These are phyloP conservation scores for Ips nitidus DNA, from an alignment of 1,140 invertebrate genomes.

Conservation along the genomic window DNA sequence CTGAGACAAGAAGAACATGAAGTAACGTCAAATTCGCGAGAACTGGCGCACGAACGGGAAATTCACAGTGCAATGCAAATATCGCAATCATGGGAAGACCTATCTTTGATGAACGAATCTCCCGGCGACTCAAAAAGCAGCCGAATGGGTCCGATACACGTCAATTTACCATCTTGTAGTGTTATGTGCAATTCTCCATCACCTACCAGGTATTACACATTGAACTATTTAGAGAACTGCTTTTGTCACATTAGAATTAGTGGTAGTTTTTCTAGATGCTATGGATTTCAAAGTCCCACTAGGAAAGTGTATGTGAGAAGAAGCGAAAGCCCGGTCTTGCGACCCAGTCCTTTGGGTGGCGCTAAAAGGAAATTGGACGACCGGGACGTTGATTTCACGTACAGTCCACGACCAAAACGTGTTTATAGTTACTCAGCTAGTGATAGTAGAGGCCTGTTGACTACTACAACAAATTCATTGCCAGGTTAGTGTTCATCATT, in stretches of 20 bases:
- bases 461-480: slow-evolving; percentile 47
- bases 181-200: slow-evolving; percentile 64
- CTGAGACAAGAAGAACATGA: slow-evolving; percentile 85
- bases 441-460: slow-evolving; percentile 50
- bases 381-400: slow-evolving; percentile 51
- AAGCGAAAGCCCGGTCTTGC: slow-evolving; percentile 81
- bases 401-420: slow-evolving; percentile 60
- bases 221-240: slow-evolving; percentile 47
- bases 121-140: slow-evolving; percentile 50
- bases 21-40: slow-evolving; percentile 74
- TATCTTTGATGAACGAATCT: slow-evolving; percentile 71
- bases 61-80: slow-evolving; percentile 86
- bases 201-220: slow-evolving; percentile 57
- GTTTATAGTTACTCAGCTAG: slow-evolving; percentile 48
- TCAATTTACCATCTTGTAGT: slow-evolving; percentile 49
- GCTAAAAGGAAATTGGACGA: slow-evolving; percentile 82
- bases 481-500: slow-evolving; percentile 25
- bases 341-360: slow-evolving; percentile 70
- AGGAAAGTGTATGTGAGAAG: slow-evolving; percentile 70
- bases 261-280: slow-evolving; percentile 9
- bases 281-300: slow-evolving; percentile 51
- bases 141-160: slow-evolving; percentile 50
- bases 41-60: slow-evolving; percentile 87
- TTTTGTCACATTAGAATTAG: slow-evolving; percentile 21
- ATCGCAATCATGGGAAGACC: slow-evolving; percentile 87